Evolutionary conservation across 2,797 vertebrate genomes (phyloP), one percentile per base, ranked within the genome.

Genomic region (Coendou prehensilis): DNA sequence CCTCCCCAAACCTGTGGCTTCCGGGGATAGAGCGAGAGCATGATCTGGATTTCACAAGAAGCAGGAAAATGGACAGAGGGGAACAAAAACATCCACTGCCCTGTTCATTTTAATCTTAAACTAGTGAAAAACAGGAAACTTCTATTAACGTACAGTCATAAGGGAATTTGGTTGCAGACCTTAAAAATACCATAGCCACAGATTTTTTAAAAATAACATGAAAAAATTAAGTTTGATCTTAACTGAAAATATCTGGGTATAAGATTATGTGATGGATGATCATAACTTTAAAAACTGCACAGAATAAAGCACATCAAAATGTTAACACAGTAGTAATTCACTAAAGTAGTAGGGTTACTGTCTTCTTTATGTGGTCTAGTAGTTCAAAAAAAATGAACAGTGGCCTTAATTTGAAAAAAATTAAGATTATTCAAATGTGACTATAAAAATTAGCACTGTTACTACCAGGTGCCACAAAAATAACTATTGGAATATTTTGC

Each of bases 251-350:
- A 14, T 47, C 22, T 45, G 28, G 26, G 73, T 93, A 79, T 4
- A 37, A 94, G 63, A 84, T 78, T 71, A 41, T 59, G 10, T 78
- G 71, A 30, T 52, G 23, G 30, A 76, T 87, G 54, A 85, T 71
- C 14, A 76, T 5, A 89, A 89, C 33, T 80, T 81, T 94, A 56
- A 37, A 71, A 94, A 78, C 45, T 69, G 15, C 33, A 67, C 69
- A 73, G n/a, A 96, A 88, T 90, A 91, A 92, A 87, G 52, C 20
- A 83, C 17, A 69, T 79, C 75, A 91, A 89, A 94, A 84, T 89
- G 22, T 73, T 84, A 94, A 63, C 30, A 30, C 0, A 30, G 63
- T 41, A 88, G 4, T 52, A 73, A 59, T 73, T 79, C 47, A 78
- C 75, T 87, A 33, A 54, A 82, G 28, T n/a, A 26, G n/a, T 54